phyloP scores from a whole-genome alignment of 1,140 invertebrate genomes.

The Zeugodacus cucurbitae region DNA sequence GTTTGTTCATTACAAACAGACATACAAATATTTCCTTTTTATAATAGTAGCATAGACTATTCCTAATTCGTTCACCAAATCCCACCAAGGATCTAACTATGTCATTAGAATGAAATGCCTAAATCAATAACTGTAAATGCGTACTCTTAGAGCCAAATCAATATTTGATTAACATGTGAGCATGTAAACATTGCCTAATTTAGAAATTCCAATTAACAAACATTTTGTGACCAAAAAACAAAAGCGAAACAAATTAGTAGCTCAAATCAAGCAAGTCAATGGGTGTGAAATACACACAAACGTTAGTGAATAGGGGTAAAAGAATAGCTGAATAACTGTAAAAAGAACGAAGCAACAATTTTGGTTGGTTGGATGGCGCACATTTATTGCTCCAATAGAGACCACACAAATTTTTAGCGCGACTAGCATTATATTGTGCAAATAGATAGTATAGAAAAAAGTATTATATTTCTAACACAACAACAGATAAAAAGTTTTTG shows the following conservation, averaged over 20 bases:
- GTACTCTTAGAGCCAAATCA: background rate
- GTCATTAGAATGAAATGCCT: background rate
- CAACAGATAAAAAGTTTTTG: background rate
- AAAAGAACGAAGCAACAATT: background rate
- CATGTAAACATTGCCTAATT: background rate
- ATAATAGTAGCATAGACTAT: no score
- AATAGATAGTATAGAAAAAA: background rate
- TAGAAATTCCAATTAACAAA: background rate
- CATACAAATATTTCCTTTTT: no score
- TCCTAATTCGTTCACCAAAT: no score
- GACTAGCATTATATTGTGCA: background rate
- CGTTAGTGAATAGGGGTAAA: no score
- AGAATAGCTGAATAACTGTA: background rate
- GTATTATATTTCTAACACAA: background rate
- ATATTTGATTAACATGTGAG: background rate
- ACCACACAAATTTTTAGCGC: no score
- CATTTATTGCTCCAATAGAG: slow-evolving; percentile 19
- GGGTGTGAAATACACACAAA: background rate
- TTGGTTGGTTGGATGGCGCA: background rate
- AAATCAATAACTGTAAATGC: background rate
- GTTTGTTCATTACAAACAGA: no score
- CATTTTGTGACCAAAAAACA: background rate
- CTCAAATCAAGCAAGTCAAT: background rate
- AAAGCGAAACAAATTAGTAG: slow-evolving; percentile 27
- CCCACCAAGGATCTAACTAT: no score